phyloP scores from a whole-genome alignment of 1,140 invertebrate genomes.

The Notospermus geniculatus region DNA sequence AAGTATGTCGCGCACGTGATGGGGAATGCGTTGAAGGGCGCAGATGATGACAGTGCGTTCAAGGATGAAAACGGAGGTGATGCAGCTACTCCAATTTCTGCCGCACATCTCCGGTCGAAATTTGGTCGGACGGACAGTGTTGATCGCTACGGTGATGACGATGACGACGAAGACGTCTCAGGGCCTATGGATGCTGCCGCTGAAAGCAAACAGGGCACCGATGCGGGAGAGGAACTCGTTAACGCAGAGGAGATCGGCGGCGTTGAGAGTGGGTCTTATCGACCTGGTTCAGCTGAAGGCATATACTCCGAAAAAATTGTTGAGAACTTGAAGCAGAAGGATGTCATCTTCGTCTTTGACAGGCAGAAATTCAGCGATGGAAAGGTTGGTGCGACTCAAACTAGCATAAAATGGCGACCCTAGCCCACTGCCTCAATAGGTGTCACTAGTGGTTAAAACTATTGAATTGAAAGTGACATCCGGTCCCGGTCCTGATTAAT shows the following conservation, averaged over 20 bases:
- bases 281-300: background rate
- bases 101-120: slow-evolving; percentile 1
- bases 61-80: background rate
- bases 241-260: background rate
- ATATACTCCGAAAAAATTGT: background rate
- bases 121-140: slow-evolving; percentile 1
- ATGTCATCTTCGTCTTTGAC: slow-evolving; percentile 24
- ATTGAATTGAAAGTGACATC: too few species aligned
- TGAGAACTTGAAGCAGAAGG: background rate
- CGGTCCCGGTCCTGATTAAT: too few species aligned
- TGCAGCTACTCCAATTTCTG: background rate
- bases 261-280: background rate
- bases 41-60: background rate
- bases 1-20: background rate
- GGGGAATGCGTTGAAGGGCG: background rate
- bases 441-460: too few species aligned
- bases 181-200: slow-evolving; percentile 5
- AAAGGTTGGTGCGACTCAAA: slow-evolving; percentile 36
- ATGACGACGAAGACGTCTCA: slow-evolving; percentile 4
- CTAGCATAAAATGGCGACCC: too few species aligned
- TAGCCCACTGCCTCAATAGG: too few species aligned
- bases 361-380: slow-evolving; percentile 36
- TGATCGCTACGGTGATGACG: slow-evolving; percentile 7
- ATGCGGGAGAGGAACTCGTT: background rate
- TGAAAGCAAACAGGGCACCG: background rate